Base-by-base conservation (phyloP, 2,888 invertebrate genomes). In the Phaonia tiefii region DNA sequence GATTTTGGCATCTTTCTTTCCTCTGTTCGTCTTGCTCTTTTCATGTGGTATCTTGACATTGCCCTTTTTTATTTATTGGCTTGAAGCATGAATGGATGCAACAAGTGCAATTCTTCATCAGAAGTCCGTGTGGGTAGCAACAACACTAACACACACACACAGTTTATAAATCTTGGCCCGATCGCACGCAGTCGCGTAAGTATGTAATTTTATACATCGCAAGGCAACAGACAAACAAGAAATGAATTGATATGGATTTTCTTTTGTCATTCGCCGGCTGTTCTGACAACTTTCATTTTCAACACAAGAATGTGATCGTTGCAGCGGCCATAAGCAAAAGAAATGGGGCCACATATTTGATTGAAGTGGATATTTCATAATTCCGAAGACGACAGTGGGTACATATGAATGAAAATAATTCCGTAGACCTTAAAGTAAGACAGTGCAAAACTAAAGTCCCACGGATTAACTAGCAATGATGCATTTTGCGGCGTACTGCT, bases 231-330 rank as follows among this genome's bases (percentile, higher is more conserved):
- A 66, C 49, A 69, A 56, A 58, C 56, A 31, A 49, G 63, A 39
- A 39, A 60, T 39, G 63, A 39, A 39, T 39, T 39, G 63, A 63
- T 58, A 70, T 31, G 66, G 70, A 66, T 31, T 73, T 76, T 76
- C 49, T 67, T 80, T 80, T 77, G 76, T 74, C 66, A 75, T 71
- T 67, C 74, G 60, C 77, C 80, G 80, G 77, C 80, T n/a, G 80
- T 75, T 80, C 80, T 77, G 80, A 77, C 80, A 77, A 80, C 80
- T 80, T 80, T 77, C 80, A 74, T 77, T 77, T 80, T 80, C 74
- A 51, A 58, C 51, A 39, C n/a, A 80, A 77, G 74, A 80, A 80
- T 80, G 80, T 77, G 60, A 80, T 67, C 67, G 71, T 67, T 42
- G 13, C 31, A 10, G 22, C 15, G 49, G 31, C 31, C 31, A 31